These are phyloP conservation scores for Philaenus spumarius DNA, from an alignment of 1,140 invertebrate species.

Conservation along the genomic window DNA sequence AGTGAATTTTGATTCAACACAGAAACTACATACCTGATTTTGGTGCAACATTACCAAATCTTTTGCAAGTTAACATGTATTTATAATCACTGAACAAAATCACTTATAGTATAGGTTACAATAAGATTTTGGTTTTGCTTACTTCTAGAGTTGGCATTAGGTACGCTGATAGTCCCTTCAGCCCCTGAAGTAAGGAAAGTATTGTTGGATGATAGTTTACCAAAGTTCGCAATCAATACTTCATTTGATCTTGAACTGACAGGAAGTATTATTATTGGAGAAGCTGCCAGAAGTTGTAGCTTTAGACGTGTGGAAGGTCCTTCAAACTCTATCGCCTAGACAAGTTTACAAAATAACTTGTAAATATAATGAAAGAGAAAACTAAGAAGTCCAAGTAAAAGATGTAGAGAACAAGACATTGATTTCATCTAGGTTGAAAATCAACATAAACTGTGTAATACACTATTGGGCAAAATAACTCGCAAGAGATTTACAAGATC, in stretches of 20 bases:
- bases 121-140: too few relatives aligned
- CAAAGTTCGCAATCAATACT: slow-evolving; percentile 75
- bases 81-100: not conserved
- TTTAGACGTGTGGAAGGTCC: slow-evolving; percentile 43
- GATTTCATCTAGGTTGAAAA: too few relatives aligned
- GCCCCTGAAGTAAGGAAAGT: slow-evolving; percentile 56
- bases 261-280: slow-evolving; percentile 82
- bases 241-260: slow-evolving; percentile 72
- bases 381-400: too few relatives aligned
- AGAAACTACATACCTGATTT: too few relatives aligned
- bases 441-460: too few relatives aligned
- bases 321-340: not conserved
- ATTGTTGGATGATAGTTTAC: slow-evolving; percentile 72
- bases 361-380: too few relatives aligned
- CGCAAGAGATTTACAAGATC: too few relatives aligned
- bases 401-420: too few relatives aligned
- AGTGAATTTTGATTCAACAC: too few relatives aligned
- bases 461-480: too few relatives aligned
- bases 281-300: slow-evolving; percentile 64
- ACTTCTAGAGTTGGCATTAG: slow-evolving; percentile 18
- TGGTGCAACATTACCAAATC: too few relatives aligned
- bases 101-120: not conserved
- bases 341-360: too few relatives aligned
- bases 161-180: slow-evolving; percentile 47
- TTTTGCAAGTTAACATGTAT: not conserved